phyloP scores from a whole-genome alignment of 2,797 vertebrate species.

The Anas capensis region DNA sequence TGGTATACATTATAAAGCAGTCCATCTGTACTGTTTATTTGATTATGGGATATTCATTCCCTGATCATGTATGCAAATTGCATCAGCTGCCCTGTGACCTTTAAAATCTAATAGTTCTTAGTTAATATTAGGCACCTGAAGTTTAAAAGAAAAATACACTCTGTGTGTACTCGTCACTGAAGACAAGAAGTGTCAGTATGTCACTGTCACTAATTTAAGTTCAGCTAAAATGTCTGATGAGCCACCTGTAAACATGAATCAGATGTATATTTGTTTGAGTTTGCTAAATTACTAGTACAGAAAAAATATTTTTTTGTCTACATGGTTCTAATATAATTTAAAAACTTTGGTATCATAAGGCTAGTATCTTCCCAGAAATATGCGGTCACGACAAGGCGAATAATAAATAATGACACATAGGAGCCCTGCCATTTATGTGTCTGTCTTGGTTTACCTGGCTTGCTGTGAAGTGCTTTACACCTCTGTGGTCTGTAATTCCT shows the following conservation, averaged over 20 bases:
- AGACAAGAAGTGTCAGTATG: neutral
- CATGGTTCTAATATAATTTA: neutral
- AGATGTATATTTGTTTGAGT: accelerated
- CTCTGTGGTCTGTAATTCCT: accelerated
- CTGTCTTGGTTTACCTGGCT: neutral
- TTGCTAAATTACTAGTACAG: neutral
- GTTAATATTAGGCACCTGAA: neutral
- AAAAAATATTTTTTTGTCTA: neutral
- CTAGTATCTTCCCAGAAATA: neutral
- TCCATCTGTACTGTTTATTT: neutral
- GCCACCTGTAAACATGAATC: neutral
- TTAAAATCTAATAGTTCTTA: neutral
- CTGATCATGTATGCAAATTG: neutral
- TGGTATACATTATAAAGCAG: neutral
- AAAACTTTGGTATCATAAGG: neutral
- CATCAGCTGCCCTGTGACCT: neutral
- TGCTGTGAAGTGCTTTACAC: neutral
- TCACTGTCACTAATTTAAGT: neutral
- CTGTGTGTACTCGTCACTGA: neutral
- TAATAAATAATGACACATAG: neutral
- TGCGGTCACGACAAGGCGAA: neutral
- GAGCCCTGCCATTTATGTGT: neutral
- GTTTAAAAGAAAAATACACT: neutral
- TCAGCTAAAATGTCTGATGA: neutral
- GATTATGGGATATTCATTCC: neutral